Conservation (phyloP, 2,888 invertebrate species). For the Myopa tessellatipennis region DNA sequence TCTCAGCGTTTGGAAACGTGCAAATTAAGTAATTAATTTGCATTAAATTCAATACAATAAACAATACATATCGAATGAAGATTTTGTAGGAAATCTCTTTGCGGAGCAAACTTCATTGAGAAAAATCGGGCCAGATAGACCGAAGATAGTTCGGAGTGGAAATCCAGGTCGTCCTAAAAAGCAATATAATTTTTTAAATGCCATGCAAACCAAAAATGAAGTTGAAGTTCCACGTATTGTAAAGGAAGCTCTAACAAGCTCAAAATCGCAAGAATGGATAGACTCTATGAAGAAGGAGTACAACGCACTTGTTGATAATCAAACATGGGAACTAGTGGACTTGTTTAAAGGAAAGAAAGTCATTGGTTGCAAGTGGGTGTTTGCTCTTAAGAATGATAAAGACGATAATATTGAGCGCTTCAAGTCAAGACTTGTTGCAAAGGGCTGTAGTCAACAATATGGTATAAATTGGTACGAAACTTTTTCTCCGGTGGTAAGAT, state of each 20-base stretch:
- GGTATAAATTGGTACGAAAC: too few relatives aligned
- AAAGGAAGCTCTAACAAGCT: constrained; percentile 25
- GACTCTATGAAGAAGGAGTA: constrained; percentile 42
- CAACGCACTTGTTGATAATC: constrained; percentile 35
- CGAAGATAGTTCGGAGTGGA: constrained; percentile 29
- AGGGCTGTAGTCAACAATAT: background rate
- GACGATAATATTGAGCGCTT: constrained; percentile 37
- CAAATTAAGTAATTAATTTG: too few relatives aligned
- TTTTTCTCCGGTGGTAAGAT: too few relatives aligned
- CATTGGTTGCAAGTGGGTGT: constrained; percentile 47
- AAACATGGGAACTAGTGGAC: constrained; percentile 41
- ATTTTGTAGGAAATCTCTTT: too few relatives aligned
- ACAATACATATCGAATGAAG: too few relatives aligned
- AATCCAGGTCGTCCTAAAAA: constrained; percentile 34
- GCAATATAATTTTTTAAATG: constrained; percentile 27
- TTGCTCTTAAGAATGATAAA: constrained; percentile 38
- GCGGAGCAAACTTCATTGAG: too few relatives aligned
- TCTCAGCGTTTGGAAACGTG: too few relatives aligned
- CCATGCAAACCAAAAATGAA: constrained; percentile 10
- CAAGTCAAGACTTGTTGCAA: constrained; percentile 38
- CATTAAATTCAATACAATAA: too few relatives aligned
- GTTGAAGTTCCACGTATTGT: constrained; percentile 32
- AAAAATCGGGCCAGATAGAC: background rate
- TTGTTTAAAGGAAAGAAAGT: constrained; percentile 36
- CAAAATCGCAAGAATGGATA: constrained; percentile 28